Evolutionary conservation across 1,140 invertebrate species (phyloP).

Genomic region (Drosophila murphyi): DNA sequence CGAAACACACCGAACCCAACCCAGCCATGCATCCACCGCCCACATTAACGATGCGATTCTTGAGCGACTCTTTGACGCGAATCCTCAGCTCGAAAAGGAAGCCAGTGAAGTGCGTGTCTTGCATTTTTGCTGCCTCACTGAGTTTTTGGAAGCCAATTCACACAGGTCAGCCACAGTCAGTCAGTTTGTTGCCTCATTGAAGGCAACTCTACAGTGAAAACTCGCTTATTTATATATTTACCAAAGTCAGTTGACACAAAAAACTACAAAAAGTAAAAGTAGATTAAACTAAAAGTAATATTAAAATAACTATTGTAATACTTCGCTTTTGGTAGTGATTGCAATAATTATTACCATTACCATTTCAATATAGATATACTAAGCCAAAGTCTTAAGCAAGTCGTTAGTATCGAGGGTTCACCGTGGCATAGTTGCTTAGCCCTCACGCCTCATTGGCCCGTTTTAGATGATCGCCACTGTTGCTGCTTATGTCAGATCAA

Average conservation of each 20-base stretch:
- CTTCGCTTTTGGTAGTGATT: no score
- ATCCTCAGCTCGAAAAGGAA: constrained; percentile 68
- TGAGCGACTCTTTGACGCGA: constrained; percentile 60
- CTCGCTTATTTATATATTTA: no score
- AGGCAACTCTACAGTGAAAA: not conserved
- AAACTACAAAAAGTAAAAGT: no score
- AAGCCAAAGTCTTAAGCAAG: not conserved
- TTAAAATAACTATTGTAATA: no score
- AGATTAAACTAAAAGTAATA: no score
- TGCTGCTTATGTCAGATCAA: constrained; percentile 26
- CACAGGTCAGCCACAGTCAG: constrained; percentile 51
- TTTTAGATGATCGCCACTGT: constrained; percentile 18
- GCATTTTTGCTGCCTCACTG: constrained; percentile 51
- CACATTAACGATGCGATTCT: constrained; percentile 48
- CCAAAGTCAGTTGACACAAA: no score
- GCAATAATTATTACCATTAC: no score
- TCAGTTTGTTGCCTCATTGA: not conserved
- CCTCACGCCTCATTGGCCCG: constrained; percentile 52
- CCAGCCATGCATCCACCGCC: constrained; percentile 1
- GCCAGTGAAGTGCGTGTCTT: constrained; percentile 66
- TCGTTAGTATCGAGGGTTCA: not conserved
- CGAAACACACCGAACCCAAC: not conserved
- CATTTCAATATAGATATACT: no score
- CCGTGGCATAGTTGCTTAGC: constrained; percentile 2
- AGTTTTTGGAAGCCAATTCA: constrained; percentile 29